Base-by-base conservation (phyloP, 2,113 vertebrate genomes). In the Entelurus aequoreus region DNA sequence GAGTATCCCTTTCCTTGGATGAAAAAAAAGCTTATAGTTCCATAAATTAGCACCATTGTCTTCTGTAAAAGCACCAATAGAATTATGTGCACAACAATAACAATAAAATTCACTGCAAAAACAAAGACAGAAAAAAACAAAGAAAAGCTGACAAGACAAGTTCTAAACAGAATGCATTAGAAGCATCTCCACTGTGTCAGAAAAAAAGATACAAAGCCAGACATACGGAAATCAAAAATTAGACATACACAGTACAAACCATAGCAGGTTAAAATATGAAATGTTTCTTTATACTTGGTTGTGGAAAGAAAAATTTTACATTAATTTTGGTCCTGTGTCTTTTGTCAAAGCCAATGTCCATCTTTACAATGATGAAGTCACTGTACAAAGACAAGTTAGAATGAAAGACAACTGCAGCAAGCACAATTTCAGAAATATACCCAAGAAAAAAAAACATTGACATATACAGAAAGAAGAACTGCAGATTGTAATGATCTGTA, bases 1-100 rank as follows among this genome's bases (percentile, higher is more conserved):
- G 70, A 62, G 19, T 74, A 58, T 44, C 63, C 65, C 13, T 4
- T 37, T 50, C 12, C 11, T 5, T 6, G 7, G 35, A 44, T 4
- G 28, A 48, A 42, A 19, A 52, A 73, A 86, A 76, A 57, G 68
- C 77, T 66, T 76, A 83, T 65, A 84, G 65, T 76, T 80, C 65
- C 58, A 83, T 87, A 88, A 89, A 89, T 88, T 90, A 92, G 88
- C 89, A 91, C 89, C 90, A 89, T 28, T 36, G 55, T 78, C 52
- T 63, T 78, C 79, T 69, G 73, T 66, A 74, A 61, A 73, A 85
- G 80, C 84, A 84, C 80, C 79, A 49, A 68, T 74, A 75, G 62
- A 67, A 58, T 64, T 83, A 86, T 87, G 81, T 86, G 81, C 77
- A 84, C 72, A 75, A 81, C 79, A 86, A 77, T 75, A 67, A 82